These are phyloP conservation scores for Argyresthia goedartella DNA, from an alignment of 2,888 invertebrate species.

Conservation along the genomic window DNA sequence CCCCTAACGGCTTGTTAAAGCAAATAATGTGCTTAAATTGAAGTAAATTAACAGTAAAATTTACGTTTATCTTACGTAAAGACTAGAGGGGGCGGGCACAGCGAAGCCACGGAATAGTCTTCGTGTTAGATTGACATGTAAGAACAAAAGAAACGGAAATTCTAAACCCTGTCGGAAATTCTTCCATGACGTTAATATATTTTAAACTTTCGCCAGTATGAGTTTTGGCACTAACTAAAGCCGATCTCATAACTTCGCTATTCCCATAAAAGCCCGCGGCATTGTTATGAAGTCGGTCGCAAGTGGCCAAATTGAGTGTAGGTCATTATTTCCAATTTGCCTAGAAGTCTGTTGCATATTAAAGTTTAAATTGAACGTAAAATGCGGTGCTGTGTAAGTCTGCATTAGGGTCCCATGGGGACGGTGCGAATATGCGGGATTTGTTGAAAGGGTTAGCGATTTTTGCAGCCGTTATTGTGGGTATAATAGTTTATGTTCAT, in stretches of 20 bases:
- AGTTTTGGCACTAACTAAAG: background rate
- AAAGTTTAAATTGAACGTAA: constrained; percentile 66
- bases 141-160: too few species aligned
- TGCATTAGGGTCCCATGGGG: constrained; percentile 54
- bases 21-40: too few species aligned
- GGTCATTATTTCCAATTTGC: constrained; percentile 63
- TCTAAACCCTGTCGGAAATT: too few species aligned
- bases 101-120: too few species aligned
- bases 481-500: background rate
- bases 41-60: too few species aligned
- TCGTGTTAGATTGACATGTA: too few species aligned
- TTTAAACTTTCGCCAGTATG: too few species aligned
- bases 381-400: constrained; percentile 57
- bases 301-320: constrained; percentile 18
- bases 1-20: too few species aligned
- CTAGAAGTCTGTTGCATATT: constrained; percentile 52
- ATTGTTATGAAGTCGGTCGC: background rate
- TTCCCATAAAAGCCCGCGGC: too few species aligned
- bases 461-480: background rate
- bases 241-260: background rate
- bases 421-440: constrained; percentile 1
- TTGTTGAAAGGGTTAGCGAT: background rate
- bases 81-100: too few species aligned
- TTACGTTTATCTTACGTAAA: too few species aligned
- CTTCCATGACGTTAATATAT: too few species aligned